Evolutionary conservation across 2,888 invertebrate species (phyloP).

Genomic region (Portevinia maculata): DNA sequence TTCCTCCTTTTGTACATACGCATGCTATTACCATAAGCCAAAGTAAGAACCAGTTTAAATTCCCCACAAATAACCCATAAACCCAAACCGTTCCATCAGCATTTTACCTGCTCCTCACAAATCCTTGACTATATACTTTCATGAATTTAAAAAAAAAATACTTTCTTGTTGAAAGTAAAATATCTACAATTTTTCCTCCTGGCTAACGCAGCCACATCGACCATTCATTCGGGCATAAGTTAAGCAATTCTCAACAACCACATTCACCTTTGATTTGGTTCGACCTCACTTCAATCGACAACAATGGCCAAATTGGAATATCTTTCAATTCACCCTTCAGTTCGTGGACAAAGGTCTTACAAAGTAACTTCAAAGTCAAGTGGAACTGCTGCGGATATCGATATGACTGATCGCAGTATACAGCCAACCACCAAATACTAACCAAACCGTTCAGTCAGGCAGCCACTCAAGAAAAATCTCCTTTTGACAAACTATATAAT

Average conservation of each 20-base stretch:
- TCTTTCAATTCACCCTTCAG: conserved; percentile 47
- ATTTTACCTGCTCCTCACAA: neutral
- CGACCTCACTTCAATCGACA: conserved; percentile 34
- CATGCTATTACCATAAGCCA: too few relatives aligned
- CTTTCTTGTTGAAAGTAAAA: conserved; percentile 6
- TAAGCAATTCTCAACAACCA: conserved; percentile 52
- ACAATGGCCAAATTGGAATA: conserved; percentile 52
- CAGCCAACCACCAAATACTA: conserved; percentile 16
- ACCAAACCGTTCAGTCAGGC: conserved; percentile 18
- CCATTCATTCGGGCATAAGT: conserved; percentile 59
- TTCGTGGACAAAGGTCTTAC: neutral
- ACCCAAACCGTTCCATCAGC: neutral
- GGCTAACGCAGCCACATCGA: conserved; percentile 47
- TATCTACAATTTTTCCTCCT: conserved; percentile 13
- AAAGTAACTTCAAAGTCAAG: conserved; percentile 47
- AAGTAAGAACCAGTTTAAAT: too few relatives aligned
- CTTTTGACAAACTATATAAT: conserved; percentile 19
- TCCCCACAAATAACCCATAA: neutral
- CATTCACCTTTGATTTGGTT: conserved; percentile 41
- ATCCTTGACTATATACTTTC: neutral
- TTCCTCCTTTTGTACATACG: too few relatives aligned
- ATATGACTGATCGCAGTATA: conserved; percentile 34
- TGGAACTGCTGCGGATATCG: conserved; percentile 26
- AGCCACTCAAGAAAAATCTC: conserved; percentile 40
- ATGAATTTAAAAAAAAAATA: conserved; percentile 22